Percentiles rank a stretch among this genome's conserved stretches.
Evolutionary conservation across 1,140 invertebrate species (phyloP).

Genomic region (Bombus superbus): DNA sequence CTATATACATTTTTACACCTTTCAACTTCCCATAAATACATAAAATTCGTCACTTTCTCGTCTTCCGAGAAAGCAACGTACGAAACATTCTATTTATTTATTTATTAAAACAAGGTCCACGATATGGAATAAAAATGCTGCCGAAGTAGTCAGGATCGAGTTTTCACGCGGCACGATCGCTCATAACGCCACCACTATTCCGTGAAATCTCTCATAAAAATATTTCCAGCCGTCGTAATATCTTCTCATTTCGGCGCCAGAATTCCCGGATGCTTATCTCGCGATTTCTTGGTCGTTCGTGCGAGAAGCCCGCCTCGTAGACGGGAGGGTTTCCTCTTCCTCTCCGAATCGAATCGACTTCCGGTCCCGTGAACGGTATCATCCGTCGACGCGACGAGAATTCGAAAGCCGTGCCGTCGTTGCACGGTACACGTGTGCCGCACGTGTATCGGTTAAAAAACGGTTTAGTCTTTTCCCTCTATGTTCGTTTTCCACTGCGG

Average conservation of each 20-base stretch:
- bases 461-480: neutral
- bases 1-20: too few relatives aligned
- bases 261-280: conserved; percentile 58
- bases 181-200: too few relatives aligned
- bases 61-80: too few relatives aligned
- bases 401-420: conserved; percentile 38
- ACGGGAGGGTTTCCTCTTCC: neutral
- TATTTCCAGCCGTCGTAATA: conserved; percentile 44
- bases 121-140: too few relatives aligned
- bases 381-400: conserved; percentile 69
- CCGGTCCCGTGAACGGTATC: conserved; percentile 66
- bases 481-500: conserved; percentile 25
- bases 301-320: conserved; percentile 46
- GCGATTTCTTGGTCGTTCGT: conserved; percentile 62
- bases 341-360: conserved; percentile 66
- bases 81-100: too few relatives aligned
- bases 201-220: conserved; percentile 34
- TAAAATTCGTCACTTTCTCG: too few relatives aligned
- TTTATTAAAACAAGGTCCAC: too few relatives aligned
- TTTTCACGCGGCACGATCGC: neutral
- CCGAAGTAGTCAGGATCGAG: too few relatives aligned
- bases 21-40: too few relatives aligned
- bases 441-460: conserved; percentile 61
- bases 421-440: conserved; percentile 8
- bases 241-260: conserved; percentile 40